phyloP scores from a whole-genome alignment of 2,888 invertebrate species.

The Microlaimidae sp. region DNA sequence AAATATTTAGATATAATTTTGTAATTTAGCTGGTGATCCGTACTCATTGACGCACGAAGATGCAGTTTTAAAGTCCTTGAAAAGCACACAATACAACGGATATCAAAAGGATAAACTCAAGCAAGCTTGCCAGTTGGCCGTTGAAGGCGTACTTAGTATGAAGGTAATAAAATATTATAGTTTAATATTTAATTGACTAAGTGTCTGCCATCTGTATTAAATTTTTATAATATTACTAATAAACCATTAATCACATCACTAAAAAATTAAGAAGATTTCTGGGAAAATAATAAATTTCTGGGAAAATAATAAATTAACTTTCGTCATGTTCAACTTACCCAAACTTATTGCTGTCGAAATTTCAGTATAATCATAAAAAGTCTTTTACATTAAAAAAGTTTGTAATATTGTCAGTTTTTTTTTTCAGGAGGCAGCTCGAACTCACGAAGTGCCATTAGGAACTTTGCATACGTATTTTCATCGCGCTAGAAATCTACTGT shows the following conservation, averaged over 20 bases:
- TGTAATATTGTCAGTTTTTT: too few species aligned
- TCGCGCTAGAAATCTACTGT: neutral
- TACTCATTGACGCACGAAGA: neutral
- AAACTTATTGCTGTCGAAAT: too few species aligned
- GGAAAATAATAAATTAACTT: too few species aligned
- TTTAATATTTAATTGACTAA: neutral
- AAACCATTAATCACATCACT: too few species aligned
- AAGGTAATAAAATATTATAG: too few species aligned
- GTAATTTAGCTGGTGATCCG: too few species aligned
- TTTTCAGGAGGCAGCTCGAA: constrained; percentile 3
- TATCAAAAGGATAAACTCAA: neutral
- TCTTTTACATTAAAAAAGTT: too few species aligned
- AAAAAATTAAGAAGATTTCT: too few species aligned
- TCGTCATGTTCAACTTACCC: too few species aligned
- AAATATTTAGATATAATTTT: too few species aligned
- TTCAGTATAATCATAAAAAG: too few species aligned
- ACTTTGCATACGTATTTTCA: constrained; percentile 10
- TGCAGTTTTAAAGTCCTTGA: neutral
- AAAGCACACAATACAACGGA: constrained; percentile 10
- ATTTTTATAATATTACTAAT: neutral
- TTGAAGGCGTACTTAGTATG: neutral
- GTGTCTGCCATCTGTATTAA: neutral
- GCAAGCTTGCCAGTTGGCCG: neutral
- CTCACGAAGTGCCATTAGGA: neutral
- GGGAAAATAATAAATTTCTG: too few species aligned